These are phyloP conservation scores for Ammodytes dubius DNA, from an alignment of 2,113 vertebrate species.

Conservation along the genomic window DNA sequence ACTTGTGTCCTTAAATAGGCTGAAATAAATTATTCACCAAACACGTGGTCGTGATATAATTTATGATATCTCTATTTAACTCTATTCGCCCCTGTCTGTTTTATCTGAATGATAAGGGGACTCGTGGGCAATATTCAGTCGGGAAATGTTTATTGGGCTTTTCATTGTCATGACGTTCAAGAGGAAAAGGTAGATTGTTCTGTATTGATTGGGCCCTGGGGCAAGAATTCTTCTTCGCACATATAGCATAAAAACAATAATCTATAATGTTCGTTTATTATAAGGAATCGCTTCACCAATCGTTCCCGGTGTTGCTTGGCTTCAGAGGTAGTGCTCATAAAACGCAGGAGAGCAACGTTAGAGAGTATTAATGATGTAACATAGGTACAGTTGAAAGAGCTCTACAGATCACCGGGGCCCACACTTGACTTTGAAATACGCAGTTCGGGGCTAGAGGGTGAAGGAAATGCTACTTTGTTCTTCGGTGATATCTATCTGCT, in stretches of 20 bases:
- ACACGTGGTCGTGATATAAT: background rate
- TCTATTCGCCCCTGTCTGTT: background rate
- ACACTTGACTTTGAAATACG: conserved; percentile 8
- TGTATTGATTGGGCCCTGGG: conserved; percentile 36
- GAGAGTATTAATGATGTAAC: conserved; percentile 47
- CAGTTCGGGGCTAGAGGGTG: background rate
- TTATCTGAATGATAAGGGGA: background rate
- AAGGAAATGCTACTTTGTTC: background rate
- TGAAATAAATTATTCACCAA: background rate
- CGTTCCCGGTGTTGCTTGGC: conserved; percentile 1
- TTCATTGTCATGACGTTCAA: background rate
- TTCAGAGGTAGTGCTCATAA: conserved; percentile 16
- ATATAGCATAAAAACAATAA: conserved; percentile 30
- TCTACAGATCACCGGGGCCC: conserved; percentile 18
- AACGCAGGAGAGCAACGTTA: background rate
- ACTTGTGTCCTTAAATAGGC: background rate
- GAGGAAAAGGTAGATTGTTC: background rate
- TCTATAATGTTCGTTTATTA: conserved; percentile 13
- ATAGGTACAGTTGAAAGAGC: conserved; percentile 16
- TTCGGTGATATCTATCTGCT: background rate
- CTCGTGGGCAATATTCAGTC: background rate
- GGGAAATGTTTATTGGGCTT: background rate
- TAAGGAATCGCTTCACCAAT: conserved; percentile 20
- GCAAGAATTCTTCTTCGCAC: conserved; percentile 22
- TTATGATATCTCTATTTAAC: background rate